Base-by-base conservation (phyloP, 1,140 invertebrate species). In the Solenopsis fugax region DNA sequence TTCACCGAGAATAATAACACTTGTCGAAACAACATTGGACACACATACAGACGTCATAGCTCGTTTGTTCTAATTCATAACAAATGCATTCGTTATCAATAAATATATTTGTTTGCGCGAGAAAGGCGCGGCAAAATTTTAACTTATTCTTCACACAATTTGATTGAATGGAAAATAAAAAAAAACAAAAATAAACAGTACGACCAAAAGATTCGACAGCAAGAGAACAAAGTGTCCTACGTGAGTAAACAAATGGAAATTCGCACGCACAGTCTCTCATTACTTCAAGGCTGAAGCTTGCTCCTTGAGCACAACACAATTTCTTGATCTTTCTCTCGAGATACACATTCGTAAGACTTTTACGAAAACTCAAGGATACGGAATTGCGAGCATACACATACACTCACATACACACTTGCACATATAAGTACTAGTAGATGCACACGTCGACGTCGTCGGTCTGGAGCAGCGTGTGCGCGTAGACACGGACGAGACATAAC, bases 261-360 rank as follows among this genome's bases (percentile, higher is more conserved):
- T n/a, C 18, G 18, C 48, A 73, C 18, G 0, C 9, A 34, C 50
- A 16, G 24, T 7, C 12, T n/a, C 13, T 16, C 50, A 21, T 41
- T 41, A 6, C 13, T 21, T 75, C 52, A 58, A 75, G 52, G n/a
- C n/a, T n/a, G n/a, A n/a, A n/a, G n/a, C n/a, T 58, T n/a, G 72
- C 34, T 29, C 37, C 48, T 52, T 13, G 21, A 24, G 16, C 50
- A 73, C 48, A 54, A n/a, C 29, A n/a, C 13, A 13, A 24, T 69
- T 69, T 13, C 41, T 54, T 16, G 16, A 34, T 72, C 16, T 50
- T 52, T 71, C 24, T 71, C 7, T 54, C 29, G 24, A 34, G 7
- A 34, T 9, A 1, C 18, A 34, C 4, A 29, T 34, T 16, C 18
- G 69, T 18, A 13, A 69, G 10, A 24, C 6, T 24, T 50, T 69